Evolutionary conservation across 2,888 invertebrate species (phyloP).

Genomic region (Eristalinus sepulchralis): DNA sequence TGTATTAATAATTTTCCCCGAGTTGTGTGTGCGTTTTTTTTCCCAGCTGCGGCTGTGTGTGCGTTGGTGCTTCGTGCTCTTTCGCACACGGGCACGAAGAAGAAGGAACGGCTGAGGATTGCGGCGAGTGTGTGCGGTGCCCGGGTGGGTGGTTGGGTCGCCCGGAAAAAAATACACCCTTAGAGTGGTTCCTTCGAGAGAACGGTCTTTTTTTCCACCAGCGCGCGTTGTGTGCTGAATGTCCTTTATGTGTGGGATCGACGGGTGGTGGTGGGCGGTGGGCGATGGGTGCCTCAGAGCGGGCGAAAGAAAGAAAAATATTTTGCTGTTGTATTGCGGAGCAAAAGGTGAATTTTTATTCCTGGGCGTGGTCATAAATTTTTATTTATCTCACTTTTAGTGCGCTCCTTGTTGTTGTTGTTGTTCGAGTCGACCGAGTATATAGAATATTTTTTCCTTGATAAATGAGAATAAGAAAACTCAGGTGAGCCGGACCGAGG

Average conservation of each 20-base stretch:
- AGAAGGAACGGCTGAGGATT: constrained; percentile 34
- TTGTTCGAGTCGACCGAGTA: constrained; percentile 9
- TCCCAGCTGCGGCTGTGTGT: neutral
- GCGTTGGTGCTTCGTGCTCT: constrained; percentile 49
- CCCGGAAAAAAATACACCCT: constrained; percentile 46
- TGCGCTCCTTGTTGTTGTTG: neutral
- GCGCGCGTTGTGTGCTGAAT: constrained; percentile 58
- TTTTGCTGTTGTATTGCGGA: constrained; percentile 69
- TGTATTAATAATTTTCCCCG: constrained; percentile 64
- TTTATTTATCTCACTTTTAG: constrained; percentile 61
- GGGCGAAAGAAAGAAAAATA: constrained; percentile 65
- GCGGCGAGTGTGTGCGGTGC: constrained; percentile 34
- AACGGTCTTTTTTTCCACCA: constrained; percentile 22
- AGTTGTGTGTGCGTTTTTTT: neutral
- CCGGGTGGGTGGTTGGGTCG: constrained; percentile 31
- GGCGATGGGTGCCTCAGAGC: neutral
- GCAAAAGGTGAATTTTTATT: constrained; percentile 71
- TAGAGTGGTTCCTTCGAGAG: constrained; percentile 42
- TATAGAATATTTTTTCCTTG: constrained; percentile 46
- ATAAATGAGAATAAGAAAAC: constrained; percentile 67
- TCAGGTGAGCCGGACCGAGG: constrained; percentile 41
- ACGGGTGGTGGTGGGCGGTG: constrained; percentile 1
- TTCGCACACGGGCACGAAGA: constrained; percentile 36
- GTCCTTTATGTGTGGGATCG: constrained; percentile 61
- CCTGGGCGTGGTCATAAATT: constrained; percentile 72